Conservation (phyloP, 1,140 invertebrate species). For the Tetramorium alpestre region DNA sequence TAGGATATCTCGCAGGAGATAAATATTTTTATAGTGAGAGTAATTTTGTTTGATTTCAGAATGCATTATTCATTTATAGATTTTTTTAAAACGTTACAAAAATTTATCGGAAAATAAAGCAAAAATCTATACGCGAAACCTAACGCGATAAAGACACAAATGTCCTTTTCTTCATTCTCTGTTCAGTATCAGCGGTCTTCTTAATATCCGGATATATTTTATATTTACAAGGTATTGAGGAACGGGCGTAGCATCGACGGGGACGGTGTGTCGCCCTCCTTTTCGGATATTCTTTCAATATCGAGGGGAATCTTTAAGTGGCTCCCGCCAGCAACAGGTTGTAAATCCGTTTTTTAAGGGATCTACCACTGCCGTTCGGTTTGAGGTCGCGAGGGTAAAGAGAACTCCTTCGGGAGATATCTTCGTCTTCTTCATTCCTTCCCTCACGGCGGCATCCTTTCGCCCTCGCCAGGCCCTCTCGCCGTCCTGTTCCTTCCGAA, state of each 20-base stretch:
- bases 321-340: conserved; percentile 84
- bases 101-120: background rate
- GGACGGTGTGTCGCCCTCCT: conserved; percentile 70
- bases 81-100: background rate
- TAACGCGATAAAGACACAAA: background rate
- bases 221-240: conserved; percentile 82
- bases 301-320: conserved; percentile 86
- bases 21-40: background rate
- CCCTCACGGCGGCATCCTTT: conserved; percentile 41
- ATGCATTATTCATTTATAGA: background rate
- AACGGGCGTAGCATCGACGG: conserved; percentile 65
- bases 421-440: conserved; percentile 68
- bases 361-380: conserved; percentile 80
- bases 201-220: conserved; percentile 81
- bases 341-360: conserved; percentile 86
- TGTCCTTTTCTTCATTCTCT: background rate
- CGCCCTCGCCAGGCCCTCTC: conserved; percentile 52
- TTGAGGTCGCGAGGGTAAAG: conserved; percentile 83
- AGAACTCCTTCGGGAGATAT: conserved; percentile 82
- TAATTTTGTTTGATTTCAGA: background rate
- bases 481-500: conserved; percentile 32
- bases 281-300: conserved; percentile 86
- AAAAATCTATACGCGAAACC: background rate
- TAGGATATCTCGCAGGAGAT: background rate
- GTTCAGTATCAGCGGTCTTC: conserved; percentile 57